Percentiles rank a stretch among this genome's conserved stretches.
Evolutionary conservation across 2,113 vertebrate species (phyloP).

Genomic region (Redunca redunca): DNA sequence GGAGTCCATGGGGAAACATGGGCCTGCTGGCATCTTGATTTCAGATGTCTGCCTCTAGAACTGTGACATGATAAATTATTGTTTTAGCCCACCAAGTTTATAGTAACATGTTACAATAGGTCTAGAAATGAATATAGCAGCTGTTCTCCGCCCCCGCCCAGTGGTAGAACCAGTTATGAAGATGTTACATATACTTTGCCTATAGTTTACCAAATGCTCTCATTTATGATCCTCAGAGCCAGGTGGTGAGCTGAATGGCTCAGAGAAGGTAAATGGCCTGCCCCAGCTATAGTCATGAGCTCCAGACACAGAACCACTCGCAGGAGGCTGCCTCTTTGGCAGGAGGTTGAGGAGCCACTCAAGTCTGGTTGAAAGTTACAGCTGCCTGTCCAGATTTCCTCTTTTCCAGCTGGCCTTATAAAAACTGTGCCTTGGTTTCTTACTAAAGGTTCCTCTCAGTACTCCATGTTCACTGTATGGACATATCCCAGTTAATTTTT

Average conservation of each 20-base stretch:
- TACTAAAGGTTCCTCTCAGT: background rate
- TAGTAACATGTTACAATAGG: background rate
- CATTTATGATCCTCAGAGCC: background rate
- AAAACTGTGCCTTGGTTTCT: background rate
- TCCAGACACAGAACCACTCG: background rate
- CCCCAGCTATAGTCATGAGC: background rate
- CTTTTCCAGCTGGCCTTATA: background rate
- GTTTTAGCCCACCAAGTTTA: background rate
- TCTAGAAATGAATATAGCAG: background rate
- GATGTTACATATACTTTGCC: background rate
- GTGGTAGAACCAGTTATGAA: background rate
- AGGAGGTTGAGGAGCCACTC: background rate
- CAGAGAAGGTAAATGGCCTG: background rate
- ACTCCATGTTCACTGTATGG: background rate
- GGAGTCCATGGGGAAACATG: background rate
- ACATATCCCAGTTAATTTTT: background rate
- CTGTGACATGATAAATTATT: background rate
- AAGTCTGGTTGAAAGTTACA: background rate
- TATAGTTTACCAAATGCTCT: background rate
- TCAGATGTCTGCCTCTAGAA: background rate
- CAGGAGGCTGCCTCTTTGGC: background rate
- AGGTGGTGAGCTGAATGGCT: background rate
- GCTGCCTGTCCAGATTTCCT: background rate
- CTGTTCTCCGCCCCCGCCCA: accelerated
- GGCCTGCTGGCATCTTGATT: background rate